Base-by-base conservation (phyloP, 2,113 vertebrate species). In the Oryzias celebensis region DNA sequence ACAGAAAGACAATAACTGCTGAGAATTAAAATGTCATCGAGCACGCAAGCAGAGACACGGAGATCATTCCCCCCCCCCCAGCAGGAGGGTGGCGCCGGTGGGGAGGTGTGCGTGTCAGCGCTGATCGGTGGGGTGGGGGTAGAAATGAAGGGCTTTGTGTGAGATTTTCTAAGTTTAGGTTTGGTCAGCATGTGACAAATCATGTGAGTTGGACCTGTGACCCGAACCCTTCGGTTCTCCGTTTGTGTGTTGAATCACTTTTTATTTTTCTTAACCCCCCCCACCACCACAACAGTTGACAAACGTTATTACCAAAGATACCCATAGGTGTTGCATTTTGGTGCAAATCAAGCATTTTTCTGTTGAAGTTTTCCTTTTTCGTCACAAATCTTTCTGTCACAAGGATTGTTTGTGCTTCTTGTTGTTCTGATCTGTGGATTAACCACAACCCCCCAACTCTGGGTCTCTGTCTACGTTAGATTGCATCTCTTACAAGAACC, bases 1-100 rank as follows among this genome's bases (percentile, higher is more conserved):
- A 81, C 76, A 57, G 65, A 87, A 82, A 77, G 64, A 52, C 65
- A 86, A 84, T 76, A 85, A 84, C 77, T 80, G 83, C 80, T 68
- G 77, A 84, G 75, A 86, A 86, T 83, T 76, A 87, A 88, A 88
- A 87, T 89, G 86, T 88, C 88, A 89, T 73, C 56, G 70, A 78
- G 74, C 77, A 83, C 47, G 73, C 71, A 78, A 79, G 72, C 75
- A 55, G 54, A 71, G 84, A 84, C 77, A 84, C 61, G 43, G 76
- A 80, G 80, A 76, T 86, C 55, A 78, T 73, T 65, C n/a, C 65
- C 44, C 46, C 65, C 44, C 46, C 62, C 51, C 49, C 17, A 17
- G 24, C 26, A 5, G 31, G 31, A 7, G 7, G n/a, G n/a, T n/a
- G n/a, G n/a, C n/a, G n/a, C n/a, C n/a, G 31, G 31, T 5, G 31